These are phyloP conservation scores for Vesta saturnalis DNA, from an alignment of 2,888 invertebrate genomes.

Conservation along the genomic window DNA sequence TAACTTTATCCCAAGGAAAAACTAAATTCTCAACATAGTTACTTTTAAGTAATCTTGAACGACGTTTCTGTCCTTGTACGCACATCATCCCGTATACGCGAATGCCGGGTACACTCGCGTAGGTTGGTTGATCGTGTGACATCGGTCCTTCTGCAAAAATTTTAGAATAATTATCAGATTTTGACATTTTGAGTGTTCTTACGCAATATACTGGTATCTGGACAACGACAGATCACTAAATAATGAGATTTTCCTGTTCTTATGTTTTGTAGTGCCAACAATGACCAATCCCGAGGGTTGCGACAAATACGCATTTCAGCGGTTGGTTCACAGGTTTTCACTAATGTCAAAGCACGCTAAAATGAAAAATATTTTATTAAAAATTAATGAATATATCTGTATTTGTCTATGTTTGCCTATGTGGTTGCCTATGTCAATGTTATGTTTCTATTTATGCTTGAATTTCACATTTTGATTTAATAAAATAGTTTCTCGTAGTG, in stretches of 20 bases:
- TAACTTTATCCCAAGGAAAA: slow-evolving; percentile 83
- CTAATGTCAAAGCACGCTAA: slow-evolving; percentile 82
- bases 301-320: slow-evolving; percentile 90
- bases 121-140: slow-evolving; percentile 93
- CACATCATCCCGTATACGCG: slow-evolving; percentile 96
- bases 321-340: slow-evolving; percentile 94
- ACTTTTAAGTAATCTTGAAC: slow-evolving; percentile 60
- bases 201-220: slow-evolving; percentile 86
- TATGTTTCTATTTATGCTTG: too few species aligned
- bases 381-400: too few species aligned
- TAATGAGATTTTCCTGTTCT: slow-evolving; percentile 94
- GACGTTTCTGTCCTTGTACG: slow-evolving; percentile 65
- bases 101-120: slow-evolving; percentile 93
- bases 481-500: too few species aligned
- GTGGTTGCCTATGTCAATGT: too few species aligned
- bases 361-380: neutral
- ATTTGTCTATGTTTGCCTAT: too few species aligned
- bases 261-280: slow-evolving; percentile 89
- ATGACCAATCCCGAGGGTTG: slow-evolving; percentile 90
- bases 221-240: slow-evolving; percentile 90
- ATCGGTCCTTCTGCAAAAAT: slow-evolving; percentile 85
- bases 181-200: slow-evolving; percentile 49
- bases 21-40: slow-evolving; percentile 64
- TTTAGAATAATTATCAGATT: neutral
- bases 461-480: too few species aligned